These are phyloP conservation scores for Origma solitaria DNA, from an alignment of 2,113 vertebrate species.

Conservation along the genomic window DNA sequence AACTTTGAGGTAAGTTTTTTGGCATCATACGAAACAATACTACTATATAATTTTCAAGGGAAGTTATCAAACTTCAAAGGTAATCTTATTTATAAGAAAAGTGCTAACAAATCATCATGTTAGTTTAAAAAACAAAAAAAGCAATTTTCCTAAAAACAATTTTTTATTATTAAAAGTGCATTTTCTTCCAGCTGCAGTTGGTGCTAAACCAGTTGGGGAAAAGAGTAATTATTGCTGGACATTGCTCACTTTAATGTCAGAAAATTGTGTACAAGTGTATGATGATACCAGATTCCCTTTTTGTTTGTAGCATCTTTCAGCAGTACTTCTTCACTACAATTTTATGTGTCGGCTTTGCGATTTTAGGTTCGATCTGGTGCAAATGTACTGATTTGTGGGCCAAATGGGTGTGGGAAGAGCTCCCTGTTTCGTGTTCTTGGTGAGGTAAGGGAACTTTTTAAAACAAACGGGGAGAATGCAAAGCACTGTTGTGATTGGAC, in stretches of 20 bases:
- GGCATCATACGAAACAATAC: not conserved
- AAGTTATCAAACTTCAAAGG: not conserved
- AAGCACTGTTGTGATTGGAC: not conserved
- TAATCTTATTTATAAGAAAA: not conserved
- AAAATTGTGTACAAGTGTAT: not conserved
- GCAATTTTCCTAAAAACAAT: not conserved
- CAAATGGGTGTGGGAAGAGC: constrained; percentile 98
- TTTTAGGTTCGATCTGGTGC: constrained; percentile 89
- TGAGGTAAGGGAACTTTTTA: constrained; percentile 76
- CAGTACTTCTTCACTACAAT: not conserved
- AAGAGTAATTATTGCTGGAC: not conserved
- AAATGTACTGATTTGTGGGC: constrained; percentile 97
- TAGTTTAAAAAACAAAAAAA: not conserved
- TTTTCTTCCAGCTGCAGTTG: not conserved
- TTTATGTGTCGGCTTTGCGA: not conserved
- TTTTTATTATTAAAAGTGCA: not conserved
- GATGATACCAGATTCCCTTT: not conserved
- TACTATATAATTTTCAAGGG: not conserved
- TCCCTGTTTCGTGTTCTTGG: constrained; percentile 95
- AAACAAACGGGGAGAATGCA: not conserved
- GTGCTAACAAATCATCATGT: not conserved
- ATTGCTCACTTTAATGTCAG: not conserved
- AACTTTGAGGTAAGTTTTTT: constrained; percentile 85
- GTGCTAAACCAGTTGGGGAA: not conserved
- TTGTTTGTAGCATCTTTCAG: not conserved